Conservation (phyloP, 2,797 vertebrate species). For the Gymnothorax reevesii region DNA sequence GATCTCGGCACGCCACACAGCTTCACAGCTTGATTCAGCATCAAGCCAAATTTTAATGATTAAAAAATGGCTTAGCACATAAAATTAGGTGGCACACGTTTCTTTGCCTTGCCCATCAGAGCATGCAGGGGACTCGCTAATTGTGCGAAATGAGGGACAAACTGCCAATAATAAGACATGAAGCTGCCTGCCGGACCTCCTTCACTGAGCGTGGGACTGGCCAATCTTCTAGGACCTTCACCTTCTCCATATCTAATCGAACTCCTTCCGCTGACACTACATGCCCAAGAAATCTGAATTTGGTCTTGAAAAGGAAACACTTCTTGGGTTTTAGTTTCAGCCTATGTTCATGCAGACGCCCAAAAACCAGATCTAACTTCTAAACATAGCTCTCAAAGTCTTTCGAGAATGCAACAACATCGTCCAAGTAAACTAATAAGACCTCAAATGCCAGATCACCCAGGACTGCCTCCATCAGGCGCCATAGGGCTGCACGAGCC, state of each 20-base stretch:
- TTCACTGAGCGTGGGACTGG: slow-evolving; percentile 11
- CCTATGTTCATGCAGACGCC: slow-evolving; percentile 18
- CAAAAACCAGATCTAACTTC: slow-evolving; percentile 30
- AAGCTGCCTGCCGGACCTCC: slow-evolving; percentile 34
- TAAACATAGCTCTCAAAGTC: slow-evolving; percentile 33
- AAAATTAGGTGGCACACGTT: background rate
- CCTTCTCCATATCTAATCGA: slow-evolving; percentile 30
- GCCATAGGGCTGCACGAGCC: too few species aligned
- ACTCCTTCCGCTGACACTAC: slow-evolving; percentile 24
- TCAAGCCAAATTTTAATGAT: too few species aligned
- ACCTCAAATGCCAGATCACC: slow-evolving; percentile 26
- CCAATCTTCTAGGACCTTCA: slow-evolving; percentile 21
- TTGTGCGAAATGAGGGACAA: slow-evolving; percentile 17
- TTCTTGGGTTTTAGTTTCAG: slow-evolving; percentile 38
- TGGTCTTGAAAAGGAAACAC: slow-evolving; percentile 27
- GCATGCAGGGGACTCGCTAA: background rate
- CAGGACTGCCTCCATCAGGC: slow-evolving; percentile 31
- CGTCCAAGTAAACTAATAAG: slow-evolving; percentile 22
- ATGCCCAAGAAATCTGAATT: slow-evolving; percentile 41
- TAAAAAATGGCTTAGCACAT: too few species aligned
- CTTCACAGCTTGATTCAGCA: too few species aligned
- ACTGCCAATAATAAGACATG: slow-evolving; percentile 36
- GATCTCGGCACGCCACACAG: too few species aligned
- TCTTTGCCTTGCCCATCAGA: background rate
- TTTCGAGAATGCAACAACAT: slow-evolving; percentile 19